These are phyloP conservation scores for Pycnonotus jocosus DNA, from an alignment of 2,113 vertebrate genomes.

Conservation along the genomic window DNA sequence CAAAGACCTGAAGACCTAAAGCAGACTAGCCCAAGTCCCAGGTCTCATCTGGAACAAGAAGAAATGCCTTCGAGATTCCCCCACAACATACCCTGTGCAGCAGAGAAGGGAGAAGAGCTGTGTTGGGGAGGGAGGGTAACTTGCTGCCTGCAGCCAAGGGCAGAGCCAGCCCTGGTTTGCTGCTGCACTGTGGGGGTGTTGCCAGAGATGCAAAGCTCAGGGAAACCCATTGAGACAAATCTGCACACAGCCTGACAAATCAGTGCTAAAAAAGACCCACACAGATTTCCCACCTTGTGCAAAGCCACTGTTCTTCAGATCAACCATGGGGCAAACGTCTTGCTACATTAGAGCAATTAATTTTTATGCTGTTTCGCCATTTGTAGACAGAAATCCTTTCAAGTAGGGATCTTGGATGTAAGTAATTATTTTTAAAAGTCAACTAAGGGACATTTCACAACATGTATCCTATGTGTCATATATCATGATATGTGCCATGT, in stretches of 20 bases:
- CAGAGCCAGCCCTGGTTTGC: not conserved
- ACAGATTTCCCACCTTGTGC: not conserved
- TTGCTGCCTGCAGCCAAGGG: not conserved
- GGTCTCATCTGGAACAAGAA: not conserved
- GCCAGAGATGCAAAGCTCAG: not conserved
- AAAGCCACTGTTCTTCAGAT: not conserved
- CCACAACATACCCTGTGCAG: not conserved
- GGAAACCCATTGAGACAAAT: not conserved
- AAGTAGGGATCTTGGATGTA: not conserved
- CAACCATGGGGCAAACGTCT: not conserved
- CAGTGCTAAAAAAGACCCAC: not conserved
- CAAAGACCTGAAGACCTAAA: not conserved
- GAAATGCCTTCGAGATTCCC: not conserved
- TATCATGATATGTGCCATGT: not conserved
- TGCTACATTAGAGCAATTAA: not conserved
- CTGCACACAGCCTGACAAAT: not conserved
- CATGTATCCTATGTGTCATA: not conserved
- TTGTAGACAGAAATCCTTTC: not conserved
- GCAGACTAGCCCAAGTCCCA: not conserved
- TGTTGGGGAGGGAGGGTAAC: accelerated
- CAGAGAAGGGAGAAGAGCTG: accelerated
- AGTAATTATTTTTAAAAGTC: not conserved
- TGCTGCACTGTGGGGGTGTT: not conserved
- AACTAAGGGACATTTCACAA: not conserved
- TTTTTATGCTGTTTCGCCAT: not conserved